These are phyloP conservation scores for Helicoverpa armigera DNA, from an alignment of 1,140 invertebrate species.

Conservation along the genomic window DNA sequence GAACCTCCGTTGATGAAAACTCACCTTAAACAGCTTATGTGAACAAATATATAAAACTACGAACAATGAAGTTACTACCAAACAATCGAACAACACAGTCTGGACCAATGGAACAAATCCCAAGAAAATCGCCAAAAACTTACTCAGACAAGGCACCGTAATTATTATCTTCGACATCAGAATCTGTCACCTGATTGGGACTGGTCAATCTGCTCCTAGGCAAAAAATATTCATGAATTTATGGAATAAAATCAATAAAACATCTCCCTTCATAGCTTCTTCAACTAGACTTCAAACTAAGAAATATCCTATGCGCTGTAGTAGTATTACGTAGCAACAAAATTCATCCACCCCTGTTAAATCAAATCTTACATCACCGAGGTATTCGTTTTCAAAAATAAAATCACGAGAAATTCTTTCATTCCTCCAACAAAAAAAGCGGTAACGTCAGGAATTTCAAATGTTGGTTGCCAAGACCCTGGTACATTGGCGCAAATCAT, in stretches of 20 bases:
- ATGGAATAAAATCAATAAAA: too few relatives aligned
- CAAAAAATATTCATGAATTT: constrained; percentile 18
- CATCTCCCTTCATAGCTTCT: too few relatives aligned
- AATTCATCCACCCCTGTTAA: too few relatives aligned
- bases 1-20: too few relatives aligned
- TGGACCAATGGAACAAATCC: background rate
- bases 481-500: background rate
- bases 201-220: constrained; percentile 32
- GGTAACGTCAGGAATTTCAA: background rate
- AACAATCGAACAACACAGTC: background rate
- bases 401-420: background rate
- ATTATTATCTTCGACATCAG: background rate
- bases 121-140: constrained; percentile 1
- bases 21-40: too few relatives aligned
- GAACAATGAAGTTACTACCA: background rate
- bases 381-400: background rate
- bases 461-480: constrained; percentile 1
- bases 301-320: background rate
- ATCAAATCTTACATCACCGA: too few relatives aligned
- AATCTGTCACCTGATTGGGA: background rate
- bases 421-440: background rate
- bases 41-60: background rate
- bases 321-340: background rate
- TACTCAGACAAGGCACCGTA: constrained; percentile 30
- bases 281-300: too few relatives aligned